Evolutionary conservation across 2,113 vertebrate species (phyloP).

Genomic region (Engystomops pustulosus): DNA sequence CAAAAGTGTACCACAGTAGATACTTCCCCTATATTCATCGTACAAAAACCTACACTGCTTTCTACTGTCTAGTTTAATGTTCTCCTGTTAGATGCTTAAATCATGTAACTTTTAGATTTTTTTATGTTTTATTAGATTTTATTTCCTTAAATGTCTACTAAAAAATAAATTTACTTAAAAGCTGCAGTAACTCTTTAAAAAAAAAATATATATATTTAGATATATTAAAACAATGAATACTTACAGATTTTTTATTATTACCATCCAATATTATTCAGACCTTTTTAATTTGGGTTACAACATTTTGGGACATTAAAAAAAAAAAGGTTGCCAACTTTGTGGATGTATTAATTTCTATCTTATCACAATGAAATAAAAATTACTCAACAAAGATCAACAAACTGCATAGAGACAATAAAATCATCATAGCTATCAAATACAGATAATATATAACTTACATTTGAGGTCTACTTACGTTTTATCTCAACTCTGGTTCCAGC

Average conservation of each 20-base stretch:
- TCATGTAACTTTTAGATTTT: background rate
- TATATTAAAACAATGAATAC: no score
- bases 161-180: no score
- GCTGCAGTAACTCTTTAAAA: no score
- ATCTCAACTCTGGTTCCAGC: background rate
- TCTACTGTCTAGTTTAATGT: background rate
- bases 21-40: background rate
- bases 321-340: background rate
- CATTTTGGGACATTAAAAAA: background rate
- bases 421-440: no score
- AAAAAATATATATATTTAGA: no score
- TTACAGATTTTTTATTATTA: no score
- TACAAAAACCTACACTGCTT: conserved; percentile 11
- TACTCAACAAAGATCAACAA: background rate
- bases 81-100: background rate
- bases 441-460: background rate
- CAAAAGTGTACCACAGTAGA: conserved; percentile 20
- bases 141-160: background rate
- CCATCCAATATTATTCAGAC: no score
- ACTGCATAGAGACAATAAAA: conserved; percentile 14
- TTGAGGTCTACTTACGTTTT: conserved; percentile 63
- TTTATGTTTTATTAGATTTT: background rate
- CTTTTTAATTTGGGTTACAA: background rate
- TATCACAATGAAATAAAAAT: background rate
- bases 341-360: background rate